Conservation (phyloP, 2,797 vertebrate species). For the Lemur catta region DNA sequence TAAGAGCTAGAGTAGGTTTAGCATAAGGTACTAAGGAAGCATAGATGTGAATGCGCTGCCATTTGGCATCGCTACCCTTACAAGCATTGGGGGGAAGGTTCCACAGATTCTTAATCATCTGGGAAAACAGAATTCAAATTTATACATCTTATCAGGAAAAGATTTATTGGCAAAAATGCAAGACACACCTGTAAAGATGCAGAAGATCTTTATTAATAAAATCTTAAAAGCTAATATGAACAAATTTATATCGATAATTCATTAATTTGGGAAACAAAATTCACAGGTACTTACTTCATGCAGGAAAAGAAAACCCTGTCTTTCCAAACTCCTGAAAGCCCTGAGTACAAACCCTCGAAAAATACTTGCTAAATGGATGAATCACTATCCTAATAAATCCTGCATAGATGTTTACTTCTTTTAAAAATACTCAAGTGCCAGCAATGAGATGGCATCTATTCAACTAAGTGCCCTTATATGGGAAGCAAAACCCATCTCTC, state of each 20-base stretch:
- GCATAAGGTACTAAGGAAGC: not conserved
- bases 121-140: not conserved
- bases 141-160: not conserved
- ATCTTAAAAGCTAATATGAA: not conserved
- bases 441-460: not conserved
- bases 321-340: not conserved
- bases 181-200: not conserved
- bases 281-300: not conserved
- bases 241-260: not conserved
- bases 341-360: not conserved
- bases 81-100: not conserved
- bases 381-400: conserved; percentile 16
- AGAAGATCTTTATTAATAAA: not conserved
- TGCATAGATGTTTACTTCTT: not conserved
- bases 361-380: not conserved
- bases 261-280: conserved; percentile 47
- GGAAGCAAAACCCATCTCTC: conserved; percentile 23
- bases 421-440: not conserved
- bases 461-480: not conserved
- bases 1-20: not conserved
- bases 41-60: not conserved
- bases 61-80: not conserved
- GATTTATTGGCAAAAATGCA: not conserved
- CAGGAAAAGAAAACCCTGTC: not conserved
- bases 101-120: not conserved